Evolutionary conservation across 1,140 invertebrate species (phyloP).

Genomic region (Caerostris extrusa): DNA sequence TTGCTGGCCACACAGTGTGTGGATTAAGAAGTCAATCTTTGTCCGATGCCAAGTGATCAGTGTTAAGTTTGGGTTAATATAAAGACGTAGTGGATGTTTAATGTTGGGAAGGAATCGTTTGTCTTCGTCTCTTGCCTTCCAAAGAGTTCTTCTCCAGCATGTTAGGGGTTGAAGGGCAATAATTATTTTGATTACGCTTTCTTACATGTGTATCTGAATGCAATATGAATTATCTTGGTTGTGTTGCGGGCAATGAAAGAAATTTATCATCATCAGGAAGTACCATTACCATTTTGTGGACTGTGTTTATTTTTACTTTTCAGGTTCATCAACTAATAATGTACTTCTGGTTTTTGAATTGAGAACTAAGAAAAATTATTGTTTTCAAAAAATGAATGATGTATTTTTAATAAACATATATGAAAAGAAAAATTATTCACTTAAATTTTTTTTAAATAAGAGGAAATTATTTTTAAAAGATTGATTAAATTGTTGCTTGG

Average conservation of each 20-base stretch:
- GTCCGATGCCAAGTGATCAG: not conserved
- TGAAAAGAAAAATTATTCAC: too few species aligned
- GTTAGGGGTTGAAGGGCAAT: constrained; percentile 30
- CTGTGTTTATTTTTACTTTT: not conserved
- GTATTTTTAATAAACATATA: too few species aligned
- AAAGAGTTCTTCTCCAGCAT: constrained; percentile 17
- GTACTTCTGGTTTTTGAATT: not conserved
- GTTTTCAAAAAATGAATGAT: too few species aligned
- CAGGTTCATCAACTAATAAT: not conserved
- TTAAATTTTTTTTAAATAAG: too few species aligned
- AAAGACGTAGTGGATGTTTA: constrained; percentile 40
- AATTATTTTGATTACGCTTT: not conserved
- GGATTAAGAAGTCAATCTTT: constrained; percentile 9
- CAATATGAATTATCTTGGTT: constrained; percentile 26
- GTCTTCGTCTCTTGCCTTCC: not conserved
- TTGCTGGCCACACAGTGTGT: constrained; percentile 46
- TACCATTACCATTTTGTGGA: not conserved
- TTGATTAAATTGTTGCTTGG: too few species aligned
- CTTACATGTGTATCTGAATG: not conserved
- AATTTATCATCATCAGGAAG: constrained; percentile 20
- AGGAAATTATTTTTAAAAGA: too few species aligned
- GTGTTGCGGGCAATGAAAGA: not conserved
- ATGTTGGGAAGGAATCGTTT: constrained; percentile 21
- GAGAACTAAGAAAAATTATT: not conserved
- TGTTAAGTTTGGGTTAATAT: constrained; percentile 46